phyloP scores from a whole-genome alignment of 2,797 vertebrate genomes.

The Cheirogaleus major region DNA sequence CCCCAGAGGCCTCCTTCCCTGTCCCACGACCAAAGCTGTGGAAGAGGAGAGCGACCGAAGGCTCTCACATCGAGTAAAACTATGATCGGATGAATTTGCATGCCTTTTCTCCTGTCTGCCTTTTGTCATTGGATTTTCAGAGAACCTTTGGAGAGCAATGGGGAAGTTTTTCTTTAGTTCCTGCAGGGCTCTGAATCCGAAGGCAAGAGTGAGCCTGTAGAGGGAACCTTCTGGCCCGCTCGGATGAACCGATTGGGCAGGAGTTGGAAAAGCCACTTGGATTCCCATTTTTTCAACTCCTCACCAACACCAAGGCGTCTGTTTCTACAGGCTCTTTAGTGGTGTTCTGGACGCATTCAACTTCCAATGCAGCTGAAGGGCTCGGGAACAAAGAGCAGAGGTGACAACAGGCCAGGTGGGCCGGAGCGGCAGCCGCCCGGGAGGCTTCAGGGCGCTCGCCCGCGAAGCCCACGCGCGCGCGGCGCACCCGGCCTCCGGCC shows the following conservation, averaged over 20 bases:
- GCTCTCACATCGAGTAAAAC: background rate
- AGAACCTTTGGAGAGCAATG: background rate
- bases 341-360: conserved; percentile 5
- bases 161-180: background rate
- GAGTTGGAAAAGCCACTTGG: conserved; percentile 58
- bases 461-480: background rate
- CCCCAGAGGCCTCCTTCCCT: background rate
- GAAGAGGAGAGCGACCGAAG: background rate
- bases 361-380: background rate
- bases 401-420: background rate
- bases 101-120: background rate
- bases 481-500: background rate
- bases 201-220: background rate
- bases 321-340: background rate
- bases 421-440: background rate
- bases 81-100: background rate
- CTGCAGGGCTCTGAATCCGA: background rate
- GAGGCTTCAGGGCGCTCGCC: background rate
- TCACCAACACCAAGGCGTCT: background rate
- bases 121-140: background rate
- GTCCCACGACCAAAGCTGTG: background rate
- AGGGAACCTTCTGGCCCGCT: background rate
- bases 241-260: background rate
- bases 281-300: conserved; percentile 47
- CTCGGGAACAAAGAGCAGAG: background rate